Evolutionary conservation across 1,140 invertebrate species (phyloP), one percentile per base, ranked within the genome.

Genomic region (Wasmannia auropunctata): DNA sequence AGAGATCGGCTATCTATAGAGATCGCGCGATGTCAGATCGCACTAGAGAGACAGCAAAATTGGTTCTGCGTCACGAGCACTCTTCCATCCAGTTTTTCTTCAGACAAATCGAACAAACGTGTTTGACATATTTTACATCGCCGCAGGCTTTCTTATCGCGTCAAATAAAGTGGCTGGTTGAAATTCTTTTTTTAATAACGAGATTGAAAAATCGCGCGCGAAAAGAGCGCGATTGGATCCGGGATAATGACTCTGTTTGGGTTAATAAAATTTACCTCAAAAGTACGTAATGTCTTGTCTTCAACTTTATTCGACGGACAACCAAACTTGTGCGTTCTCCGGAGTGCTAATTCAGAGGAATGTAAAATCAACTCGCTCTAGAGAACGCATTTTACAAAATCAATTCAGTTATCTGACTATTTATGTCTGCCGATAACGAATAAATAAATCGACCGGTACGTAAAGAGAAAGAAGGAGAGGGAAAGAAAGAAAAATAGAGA

Each of bases 401-500:
- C 16, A 40, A 40, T 54, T 80, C 34, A 43, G 14, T 80, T 69
- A 69, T 40, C 62, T 67, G 10, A 16, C 22, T 54, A 69, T 34
- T 69, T 69, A 56, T 19, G 46, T 43, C 28, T 16, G 60, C 34
- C 58, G 58, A 76, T 62, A 85, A 63, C 22, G n/a, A 16, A 76
- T 77, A 67, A 79, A 77, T 67, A 85, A 79, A 63, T 79, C 46
- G 37, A 51, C 16, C 25, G 19, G 67, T 5, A 7, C 3, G 37
- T 19, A 62, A 8, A 62, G 49, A 76, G 7, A 51, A n/a, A 49
- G n/a, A 74, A n/a, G 3, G 40, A 46, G 31, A 51, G 16, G 51
- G 51, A 8, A 34, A 31, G 37, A 54, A 14, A n/a, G n/a, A n/a
- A n/a, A n/a, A n/a, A n/a, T 19, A 62, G 6, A 62, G 49, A 76